phyloP scores from a whole-genome alignment of 2,797 vertebrate genomes.

The Anisognathus igniventris region DNA sequence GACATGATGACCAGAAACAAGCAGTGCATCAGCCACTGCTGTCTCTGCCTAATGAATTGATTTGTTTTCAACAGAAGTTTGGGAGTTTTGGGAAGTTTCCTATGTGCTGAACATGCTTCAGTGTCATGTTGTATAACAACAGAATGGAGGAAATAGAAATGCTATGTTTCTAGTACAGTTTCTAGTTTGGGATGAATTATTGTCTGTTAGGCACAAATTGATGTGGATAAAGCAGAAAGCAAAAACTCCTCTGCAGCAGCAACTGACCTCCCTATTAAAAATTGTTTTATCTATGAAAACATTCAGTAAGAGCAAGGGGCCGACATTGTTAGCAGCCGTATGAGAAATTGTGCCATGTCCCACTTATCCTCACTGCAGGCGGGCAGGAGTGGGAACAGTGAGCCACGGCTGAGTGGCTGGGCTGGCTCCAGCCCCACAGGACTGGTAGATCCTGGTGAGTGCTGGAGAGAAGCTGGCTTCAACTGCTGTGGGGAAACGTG shows the following conservation, averaged over 20 bases:
- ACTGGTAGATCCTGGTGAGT: neutral
- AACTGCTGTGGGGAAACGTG: rapidly evolving
- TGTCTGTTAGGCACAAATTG: neutral
- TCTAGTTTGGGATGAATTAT: neutral
- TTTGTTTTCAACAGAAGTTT: neutral
- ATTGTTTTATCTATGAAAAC: neutral
- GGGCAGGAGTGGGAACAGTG: neutral
- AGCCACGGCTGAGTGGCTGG: neutral
- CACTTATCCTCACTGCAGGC: neutral
- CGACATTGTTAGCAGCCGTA: neutral
- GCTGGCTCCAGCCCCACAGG: neutral
- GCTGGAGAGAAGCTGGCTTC: neutral
- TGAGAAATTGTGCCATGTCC: constrained; percentile 12
- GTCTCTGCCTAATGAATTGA: neutral
- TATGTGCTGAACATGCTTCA: neutral
- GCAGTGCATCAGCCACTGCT: neutral
- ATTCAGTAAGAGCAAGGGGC: neutral
- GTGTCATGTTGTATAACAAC: neutral
- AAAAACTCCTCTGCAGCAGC: neutral
- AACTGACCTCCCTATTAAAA: neutral
- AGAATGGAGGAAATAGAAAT: neutral
- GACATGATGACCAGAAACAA: neutral
- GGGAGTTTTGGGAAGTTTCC: neutral
- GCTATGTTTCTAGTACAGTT: neutral
- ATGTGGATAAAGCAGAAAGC: neutral